Conservation (phyloP, 2,113 vertebrate species). For the Columba livia region DNA sequence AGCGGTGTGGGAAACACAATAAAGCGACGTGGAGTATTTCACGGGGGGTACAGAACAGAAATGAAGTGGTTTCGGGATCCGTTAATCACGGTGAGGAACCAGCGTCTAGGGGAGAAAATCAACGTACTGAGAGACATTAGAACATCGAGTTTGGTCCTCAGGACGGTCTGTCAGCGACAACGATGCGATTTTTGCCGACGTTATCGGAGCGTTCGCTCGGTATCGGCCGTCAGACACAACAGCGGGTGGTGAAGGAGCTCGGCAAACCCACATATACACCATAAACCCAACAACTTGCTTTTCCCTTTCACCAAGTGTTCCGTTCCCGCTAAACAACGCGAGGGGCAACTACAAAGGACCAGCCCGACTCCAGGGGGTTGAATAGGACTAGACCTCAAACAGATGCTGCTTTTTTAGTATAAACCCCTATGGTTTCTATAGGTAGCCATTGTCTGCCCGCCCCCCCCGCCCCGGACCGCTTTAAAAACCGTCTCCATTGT, state of each 20-base stretch:
- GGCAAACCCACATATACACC: neutral
- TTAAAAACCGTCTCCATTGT: slow-evolving; percentile 1
- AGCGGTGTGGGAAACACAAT: neutral
- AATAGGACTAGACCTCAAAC: slow-evolving; percentile 34
- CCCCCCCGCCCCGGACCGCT: too few relatives aligned
- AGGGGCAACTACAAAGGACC: neutral
- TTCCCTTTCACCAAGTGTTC: neutral
- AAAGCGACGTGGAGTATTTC: neutral
- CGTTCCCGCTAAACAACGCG: neutral
- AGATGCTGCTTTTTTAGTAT: slow-evolving; percentile 69
- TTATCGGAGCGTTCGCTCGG: neutral
- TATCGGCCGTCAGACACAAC: neutral
- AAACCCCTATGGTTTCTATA: neutral
- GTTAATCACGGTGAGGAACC: neutral
- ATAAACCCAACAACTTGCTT: neutral
- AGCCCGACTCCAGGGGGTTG: neutral
- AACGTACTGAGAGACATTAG: neutral
- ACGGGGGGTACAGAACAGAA: neutral
- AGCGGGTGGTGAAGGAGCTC: neutral
- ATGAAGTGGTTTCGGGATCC: neutral
- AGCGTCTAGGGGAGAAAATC: neutral
- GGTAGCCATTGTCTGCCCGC: slow-evolving; percentile 7
- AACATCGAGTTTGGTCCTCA: neutral
- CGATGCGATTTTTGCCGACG: neutral
- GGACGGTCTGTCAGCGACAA: neutral